Conservation (phyloP, 2,797 vertebrate species). For the Trachops cirrhosus region DNA sequence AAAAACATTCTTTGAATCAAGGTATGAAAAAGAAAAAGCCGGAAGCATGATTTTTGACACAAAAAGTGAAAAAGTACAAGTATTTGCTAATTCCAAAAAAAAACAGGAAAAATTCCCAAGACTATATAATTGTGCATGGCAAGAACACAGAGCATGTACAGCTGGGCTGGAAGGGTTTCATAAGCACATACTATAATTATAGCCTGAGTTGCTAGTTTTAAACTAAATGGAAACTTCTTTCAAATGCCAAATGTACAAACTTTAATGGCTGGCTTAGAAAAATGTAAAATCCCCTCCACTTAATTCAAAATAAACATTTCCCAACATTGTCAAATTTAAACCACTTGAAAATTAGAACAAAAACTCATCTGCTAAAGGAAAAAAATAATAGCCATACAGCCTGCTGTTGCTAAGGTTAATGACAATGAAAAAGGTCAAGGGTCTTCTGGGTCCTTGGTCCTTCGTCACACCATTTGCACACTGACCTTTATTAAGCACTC, state of each 20-base stretch:
- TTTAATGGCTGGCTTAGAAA: slow-evolving; percentile 18
- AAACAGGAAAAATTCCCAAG: slow-evolving; percentile 70
- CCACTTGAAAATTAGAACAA: not conserved
- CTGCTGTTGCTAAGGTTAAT: not conserved
- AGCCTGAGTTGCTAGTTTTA: slow-evolving; percentile 14
- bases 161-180: not conserved
- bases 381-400: not conserved
- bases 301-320: not conserved
- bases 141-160: not conserved
- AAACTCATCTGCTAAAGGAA: not conserved
- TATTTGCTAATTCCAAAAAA: slow-evolving; percentile 77
- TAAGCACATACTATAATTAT: not conserved
- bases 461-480: not conserved
- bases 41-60: slow-evolving; percentile 74
- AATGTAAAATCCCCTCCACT: not conserved
- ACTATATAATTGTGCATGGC: slow-evolving; percentile 17
- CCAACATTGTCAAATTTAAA: not conserved
- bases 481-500: not conserved
- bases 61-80: slow-evolving; percentile 77
- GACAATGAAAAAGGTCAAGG: not conserved
- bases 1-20: slow-evolving; percentile 81
- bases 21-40: slow-evolving; percentile 81
- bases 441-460: not conserved
- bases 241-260: not conserved
- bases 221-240: slow-evolving; percentile 10